These are phyloP conservation scores for Myzus persicae DNA, from an alignment of 1,140 invertebrate genomes.

Conservation along the genomic window DNA sequence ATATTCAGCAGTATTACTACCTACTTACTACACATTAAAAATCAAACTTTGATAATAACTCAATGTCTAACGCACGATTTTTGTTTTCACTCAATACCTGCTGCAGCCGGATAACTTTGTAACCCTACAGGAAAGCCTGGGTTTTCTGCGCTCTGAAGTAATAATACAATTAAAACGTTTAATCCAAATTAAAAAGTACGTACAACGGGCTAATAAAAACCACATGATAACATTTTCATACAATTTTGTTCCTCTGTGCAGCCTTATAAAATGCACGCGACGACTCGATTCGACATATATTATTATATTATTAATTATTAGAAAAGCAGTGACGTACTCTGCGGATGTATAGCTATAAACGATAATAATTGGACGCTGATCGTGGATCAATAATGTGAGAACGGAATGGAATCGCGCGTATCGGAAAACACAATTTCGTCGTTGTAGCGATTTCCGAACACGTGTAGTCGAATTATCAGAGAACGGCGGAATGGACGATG, in stretches of 20 bases:
- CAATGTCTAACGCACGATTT: neutral
- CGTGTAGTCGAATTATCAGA: conserved; percentile 37
- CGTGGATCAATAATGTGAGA: neutral
- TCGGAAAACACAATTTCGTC: neutral
- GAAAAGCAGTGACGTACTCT: neutral
- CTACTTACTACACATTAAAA: no score
- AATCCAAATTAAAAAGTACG: neutral
- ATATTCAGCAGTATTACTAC: no score
- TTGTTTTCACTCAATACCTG: neutral
- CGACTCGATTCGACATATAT: no score
- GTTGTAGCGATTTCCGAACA: neutral
- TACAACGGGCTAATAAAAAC: no score
- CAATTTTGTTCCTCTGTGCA: neutral
- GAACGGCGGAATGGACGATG: neutral
- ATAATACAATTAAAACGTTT: neutral
- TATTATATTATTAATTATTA: no score
- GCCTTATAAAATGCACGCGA: neutral
- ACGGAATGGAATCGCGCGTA: neutral
- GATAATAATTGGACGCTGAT: neutral
- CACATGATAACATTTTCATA: no score
- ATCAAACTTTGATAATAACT: no score
- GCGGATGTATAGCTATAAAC: no score
- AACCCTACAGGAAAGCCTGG: neutral
- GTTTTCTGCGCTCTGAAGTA: neutral
- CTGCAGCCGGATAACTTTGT: neutral